Evolutionary conservation across 2,888 invertebrate genomes (phyloP).

Genomic region (Drosophila anceps): DNA sequence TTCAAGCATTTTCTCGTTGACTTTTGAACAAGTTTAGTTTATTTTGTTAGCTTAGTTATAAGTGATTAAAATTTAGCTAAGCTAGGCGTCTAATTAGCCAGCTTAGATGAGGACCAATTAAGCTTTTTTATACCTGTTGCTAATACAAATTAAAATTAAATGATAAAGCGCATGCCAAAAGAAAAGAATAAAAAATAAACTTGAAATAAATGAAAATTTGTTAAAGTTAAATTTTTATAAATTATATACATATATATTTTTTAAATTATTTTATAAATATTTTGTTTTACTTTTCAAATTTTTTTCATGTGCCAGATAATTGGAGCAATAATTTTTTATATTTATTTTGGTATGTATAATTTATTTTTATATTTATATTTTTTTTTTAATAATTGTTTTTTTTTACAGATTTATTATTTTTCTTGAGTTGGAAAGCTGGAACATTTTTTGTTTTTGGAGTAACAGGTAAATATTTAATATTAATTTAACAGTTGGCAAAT

Average conservation of each 20-base stretch:
- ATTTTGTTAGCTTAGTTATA: conserved; percentile 14
- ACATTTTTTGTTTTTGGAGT: background rate
- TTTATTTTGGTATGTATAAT: conserved; percentile 16
- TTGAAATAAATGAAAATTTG: background rate
- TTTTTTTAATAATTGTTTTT: conserved; percentile 4
- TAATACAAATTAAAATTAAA: conserved; percentile 52
- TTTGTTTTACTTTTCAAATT: conserved; percentile 11
- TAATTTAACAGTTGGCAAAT: conserved; percentile 11
- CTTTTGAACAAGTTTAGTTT: conserved; percentile 13
- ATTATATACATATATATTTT: background rate
- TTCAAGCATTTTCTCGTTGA: conserved; percentile 40
- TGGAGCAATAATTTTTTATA: background rate
- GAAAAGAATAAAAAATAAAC: conserved; percentile 15
- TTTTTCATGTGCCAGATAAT: background rate
- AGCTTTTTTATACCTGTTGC: conserved; percentile 68
- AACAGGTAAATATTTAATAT: conserved; percentile 45
- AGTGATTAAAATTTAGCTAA: conserved; percentile 25
- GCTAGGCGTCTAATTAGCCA: conserved; percentile 6
- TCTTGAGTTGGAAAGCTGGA: background rate
- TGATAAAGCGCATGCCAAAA: conserved; percentile 28
- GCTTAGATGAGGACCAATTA: conserved; percentile 41
- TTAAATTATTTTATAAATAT: background rate
- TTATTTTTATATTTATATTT: background rate
- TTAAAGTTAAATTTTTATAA: background rate
- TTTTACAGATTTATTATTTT: conserved; percentile 35